phyloP scores from a whole-genome alignment of 2,888 invertebrate genomes.

The Stenoptilia bipunctidactyla region DNA sequence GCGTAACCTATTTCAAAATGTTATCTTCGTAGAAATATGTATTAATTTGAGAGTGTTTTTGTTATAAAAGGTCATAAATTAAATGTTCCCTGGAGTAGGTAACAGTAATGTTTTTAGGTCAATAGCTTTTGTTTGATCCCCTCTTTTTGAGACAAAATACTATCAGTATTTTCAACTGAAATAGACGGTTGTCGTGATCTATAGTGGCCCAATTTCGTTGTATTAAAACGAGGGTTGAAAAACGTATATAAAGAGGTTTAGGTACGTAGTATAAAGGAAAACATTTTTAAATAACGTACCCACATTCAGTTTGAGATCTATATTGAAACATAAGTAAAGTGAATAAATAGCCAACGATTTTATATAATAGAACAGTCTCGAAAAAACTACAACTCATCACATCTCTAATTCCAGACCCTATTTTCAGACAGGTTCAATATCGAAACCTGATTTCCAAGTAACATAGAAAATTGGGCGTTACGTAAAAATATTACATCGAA shows the following conservation, averaged over 20 bases:
- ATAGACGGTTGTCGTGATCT: background rate
- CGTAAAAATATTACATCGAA: conserved; percentile 51
- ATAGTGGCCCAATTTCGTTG: background rate
- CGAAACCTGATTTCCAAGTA: too few species aligned
- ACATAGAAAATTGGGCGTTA: conserved; percentile 47
- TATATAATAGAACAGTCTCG: too few species aligned
- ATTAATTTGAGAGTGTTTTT: background rate
- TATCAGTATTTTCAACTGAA: background rate
- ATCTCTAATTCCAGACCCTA: too few species aligned
- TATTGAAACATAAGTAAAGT: too few species aligned
- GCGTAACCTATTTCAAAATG: background rate
- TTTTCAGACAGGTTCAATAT: too few species aligned
- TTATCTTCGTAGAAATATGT: background rate
- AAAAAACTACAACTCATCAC: too few species aligned
- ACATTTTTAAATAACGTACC: too few species aligned
- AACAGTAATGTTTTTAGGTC: background rate
- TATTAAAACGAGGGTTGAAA: background rate
- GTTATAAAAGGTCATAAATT: background rate
- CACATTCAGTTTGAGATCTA: too few species aligned
- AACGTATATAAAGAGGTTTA: too few species aligned
- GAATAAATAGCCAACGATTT: too few species aligned
- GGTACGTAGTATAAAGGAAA: too few species aligned
- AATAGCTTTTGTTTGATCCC: conserved; percentile 1
- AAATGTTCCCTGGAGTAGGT: background rate
- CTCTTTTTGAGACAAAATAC: background rate